Percentiles rank a stretch among this genome's conserved stretches.
Evolutionary conservation across 2,797 vertebrate genomes (phyloP).

Genomic region (Sphenopsis melanotis): DNA sequence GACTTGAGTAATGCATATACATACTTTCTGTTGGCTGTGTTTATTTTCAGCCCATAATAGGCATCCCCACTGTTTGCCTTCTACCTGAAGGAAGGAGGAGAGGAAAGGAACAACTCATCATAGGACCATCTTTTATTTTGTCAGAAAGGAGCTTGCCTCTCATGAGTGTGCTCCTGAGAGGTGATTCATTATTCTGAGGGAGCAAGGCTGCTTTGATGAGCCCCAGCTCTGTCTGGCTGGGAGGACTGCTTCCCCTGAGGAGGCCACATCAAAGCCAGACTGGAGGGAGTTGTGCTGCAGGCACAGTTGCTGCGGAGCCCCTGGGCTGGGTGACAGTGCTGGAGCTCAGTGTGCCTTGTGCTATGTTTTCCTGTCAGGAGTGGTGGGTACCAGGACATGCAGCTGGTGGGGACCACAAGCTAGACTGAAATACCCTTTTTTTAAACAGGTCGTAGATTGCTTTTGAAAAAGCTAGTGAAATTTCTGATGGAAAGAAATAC

Average conservation of each 20-base stretch:
- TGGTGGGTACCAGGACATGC: not conserved
- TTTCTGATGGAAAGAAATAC: not conserved
- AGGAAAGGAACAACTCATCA: not conserved
- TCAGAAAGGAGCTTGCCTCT: not conserved
- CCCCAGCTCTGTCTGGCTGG: not conserved
- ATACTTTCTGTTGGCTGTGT: not conserved
- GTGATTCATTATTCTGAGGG: not conserved
- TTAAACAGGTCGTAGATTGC: accelerated
- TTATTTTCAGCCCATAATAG: not conserved
- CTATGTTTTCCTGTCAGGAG: not conserved
- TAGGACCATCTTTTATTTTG: not conserved
- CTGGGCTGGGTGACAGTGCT: not conserved
- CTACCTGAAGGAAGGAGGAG: not conserved
- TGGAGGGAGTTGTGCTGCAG: not conserved
- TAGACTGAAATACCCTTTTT: not conserved
- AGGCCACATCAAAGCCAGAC: not conserved
- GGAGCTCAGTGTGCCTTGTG: not conserved
- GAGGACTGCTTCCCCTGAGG: not conserved
- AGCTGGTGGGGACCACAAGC: not conserved
- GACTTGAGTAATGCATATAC: not conserved
- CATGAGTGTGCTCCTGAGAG: not conserved
- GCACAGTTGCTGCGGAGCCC: accelerated
- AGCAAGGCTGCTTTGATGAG: not conserved
- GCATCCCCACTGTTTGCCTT: not conserved
- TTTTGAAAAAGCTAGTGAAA: not conserved